phyloP scores from a whole-genome alignment of 64 coral and sea anemone species.

The Montipora efflorescens region DNA sequence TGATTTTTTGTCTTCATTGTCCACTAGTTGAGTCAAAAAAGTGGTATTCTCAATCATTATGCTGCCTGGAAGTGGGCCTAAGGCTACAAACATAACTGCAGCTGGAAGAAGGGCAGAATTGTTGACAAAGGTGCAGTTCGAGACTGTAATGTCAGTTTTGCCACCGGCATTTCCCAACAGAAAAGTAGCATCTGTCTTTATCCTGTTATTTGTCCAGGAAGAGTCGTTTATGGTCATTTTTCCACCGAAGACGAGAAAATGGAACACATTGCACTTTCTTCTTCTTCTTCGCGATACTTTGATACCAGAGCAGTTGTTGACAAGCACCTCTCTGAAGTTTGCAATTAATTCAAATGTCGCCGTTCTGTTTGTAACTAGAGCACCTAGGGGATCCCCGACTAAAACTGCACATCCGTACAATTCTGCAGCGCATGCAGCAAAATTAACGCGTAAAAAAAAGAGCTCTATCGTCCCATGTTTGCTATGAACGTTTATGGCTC shows the following conservation, averaged over 20 bases:
- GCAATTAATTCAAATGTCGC: not conserved
- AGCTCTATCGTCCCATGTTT: not conserved
- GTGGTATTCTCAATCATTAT: not conserved
- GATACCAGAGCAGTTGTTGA: not conserved
- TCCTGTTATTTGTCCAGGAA: slow-evolving; percentile 3
- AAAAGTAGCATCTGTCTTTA: not conserved
- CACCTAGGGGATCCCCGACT: not conserved
- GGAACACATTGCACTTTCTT: not conserved
- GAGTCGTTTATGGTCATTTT: not conserved
- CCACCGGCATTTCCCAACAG: not conserved
- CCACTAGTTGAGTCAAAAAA: not conserved
- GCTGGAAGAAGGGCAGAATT: not conserved
- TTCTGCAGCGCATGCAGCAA: not conserved
- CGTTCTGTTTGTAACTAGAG: not conserved
- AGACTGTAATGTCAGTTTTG: not conserved
- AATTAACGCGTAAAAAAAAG: not conserved
- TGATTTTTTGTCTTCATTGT: too few relatives aligned
- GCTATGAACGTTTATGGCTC: too few relatives aligned
- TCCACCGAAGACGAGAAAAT: not conserved
- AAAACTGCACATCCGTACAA: too few relatives aligned
- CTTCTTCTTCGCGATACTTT: not conserved
- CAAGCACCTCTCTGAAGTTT: not conserved
- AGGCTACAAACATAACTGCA: not conserved
- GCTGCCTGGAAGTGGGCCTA: not conserved
- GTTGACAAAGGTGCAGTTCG: not conserved